phyloP scores from a whole-genome alignment of 2,797 vertebrate genomes.

The Petrocephalus sullivani region DNA sequence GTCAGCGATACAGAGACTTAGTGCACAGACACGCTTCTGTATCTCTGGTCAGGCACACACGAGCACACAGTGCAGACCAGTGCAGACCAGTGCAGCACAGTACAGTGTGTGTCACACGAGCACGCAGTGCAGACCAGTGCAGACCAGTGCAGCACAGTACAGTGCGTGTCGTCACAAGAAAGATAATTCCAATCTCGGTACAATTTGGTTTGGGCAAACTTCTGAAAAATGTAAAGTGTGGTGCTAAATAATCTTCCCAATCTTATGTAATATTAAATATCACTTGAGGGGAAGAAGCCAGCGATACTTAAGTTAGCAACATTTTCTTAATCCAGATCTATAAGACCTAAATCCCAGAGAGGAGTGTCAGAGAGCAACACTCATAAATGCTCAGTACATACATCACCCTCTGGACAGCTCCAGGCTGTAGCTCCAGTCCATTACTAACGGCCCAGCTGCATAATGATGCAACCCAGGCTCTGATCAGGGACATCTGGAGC shows the following conservation, averaged over 20 bases:
- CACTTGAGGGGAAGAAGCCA: neutral
- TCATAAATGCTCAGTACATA: conserved; percentile 68
- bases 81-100: neutral
- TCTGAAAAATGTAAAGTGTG: neutral
- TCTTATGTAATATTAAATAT: neutral
- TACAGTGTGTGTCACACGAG: neutral
- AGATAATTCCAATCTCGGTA: neutral
- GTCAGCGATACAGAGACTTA: neutral
- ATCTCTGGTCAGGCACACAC: neutral
- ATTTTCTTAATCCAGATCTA: conserved; percentile 56
- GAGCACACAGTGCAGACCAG: neutral
- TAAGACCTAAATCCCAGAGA: conserved; percentile 66
- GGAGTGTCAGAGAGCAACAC: conserved; percentile 65
- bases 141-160: neutral
- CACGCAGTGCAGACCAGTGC: neutral
- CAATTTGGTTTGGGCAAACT: neutral
- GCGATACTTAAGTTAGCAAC: conserved; percentile 11
- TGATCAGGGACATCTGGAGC: conserved; percentile 5
- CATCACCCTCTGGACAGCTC: neutral
- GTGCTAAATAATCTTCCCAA: neutral
- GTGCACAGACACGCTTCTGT: neutral
- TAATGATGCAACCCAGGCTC: neutral
- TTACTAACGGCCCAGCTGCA: neutral
- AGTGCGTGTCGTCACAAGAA: neutral
- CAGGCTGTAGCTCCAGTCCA: neutral